phyloP scores from a whole-genome alignment of 2,797 vertebrate genomes.

The Florisuga fusca region DNA sequence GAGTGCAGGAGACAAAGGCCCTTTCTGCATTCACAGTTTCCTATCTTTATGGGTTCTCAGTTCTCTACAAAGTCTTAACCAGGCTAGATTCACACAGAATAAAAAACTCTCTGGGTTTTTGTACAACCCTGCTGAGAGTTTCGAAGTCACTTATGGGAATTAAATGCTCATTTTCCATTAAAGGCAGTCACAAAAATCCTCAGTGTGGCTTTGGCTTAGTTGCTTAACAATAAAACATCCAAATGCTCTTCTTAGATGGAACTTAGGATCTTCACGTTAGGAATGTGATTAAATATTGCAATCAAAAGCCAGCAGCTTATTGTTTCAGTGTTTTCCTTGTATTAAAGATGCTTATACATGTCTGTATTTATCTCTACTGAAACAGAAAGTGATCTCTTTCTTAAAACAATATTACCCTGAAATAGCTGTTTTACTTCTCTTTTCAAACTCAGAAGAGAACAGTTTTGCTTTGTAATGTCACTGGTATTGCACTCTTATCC shows the following conservation, averaged over 20 bases:
- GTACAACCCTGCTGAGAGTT: not conserved
- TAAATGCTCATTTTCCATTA: conserved; percentile 5
- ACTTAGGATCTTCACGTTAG: not conserved
- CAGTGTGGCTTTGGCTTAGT: not conserved
- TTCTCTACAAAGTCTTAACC: not conserved
- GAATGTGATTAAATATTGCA: not conserved
- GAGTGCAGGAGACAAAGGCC: not conserved
- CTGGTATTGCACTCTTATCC: not conserved
- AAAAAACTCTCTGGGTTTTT: not conserved
- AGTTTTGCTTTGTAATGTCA: not conserved
- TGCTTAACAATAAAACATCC: conserved; percentile 17
- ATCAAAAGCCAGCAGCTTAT: not conserved
- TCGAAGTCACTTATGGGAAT: not conserved
- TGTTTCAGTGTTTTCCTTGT: not conserved
- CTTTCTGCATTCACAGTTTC: not conserved
- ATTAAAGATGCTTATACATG: not conserved
- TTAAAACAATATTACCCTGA: not conserved
- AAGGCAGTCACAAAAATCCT: conserved; percentile 15
- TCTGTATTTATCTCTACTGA: not conserved
- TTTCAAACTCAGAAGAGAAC: not conserved
- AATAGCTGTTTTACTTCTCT: not conserved
- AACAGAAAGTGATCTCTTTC: not conserved
- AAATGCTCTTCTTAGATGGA: not conserved
- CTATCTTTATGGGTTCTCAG: not conserved
- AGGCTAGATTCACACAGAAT: not conserved